Evolutionary conservation across 2,797 vertebrate genomes (phyloP).

Genomic region (Setipinna tenuifilis): DNA sequence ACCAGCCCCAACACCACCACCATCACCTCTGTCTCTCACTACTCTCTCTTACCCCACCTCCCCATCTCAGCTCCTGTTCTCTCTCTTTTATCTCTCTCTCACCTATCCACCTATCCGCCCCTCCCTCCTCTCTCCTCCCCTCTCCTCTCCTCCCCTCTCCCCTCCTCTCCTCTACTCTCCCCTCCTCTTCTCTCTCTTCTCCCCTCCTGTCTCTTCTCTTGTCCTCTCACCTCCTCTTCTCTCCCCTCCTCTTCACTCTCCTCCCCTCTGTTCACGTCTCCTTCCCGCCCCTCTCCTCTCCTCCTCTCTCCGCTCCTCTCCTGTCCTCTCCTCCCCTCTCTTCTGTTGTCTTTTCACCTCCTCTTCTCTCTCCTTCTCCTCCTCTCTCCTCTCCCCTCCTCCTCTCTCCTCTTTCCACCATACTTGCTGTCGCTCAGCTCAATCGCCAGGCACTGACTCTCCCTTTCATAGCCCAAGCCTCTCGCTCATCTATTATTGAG

Average conservation of each 20-base stretch:
- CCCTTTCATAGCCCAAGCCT: conserved; percentile 76
- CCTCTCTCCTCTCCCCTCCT: conserved; percentile 24
- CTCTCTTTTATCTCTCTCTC: not conserved
- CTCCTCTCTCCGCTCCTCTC: not conserved
- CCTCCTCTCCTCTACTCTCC: too few species aligned
- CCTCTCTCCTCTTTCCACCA: conserved; percentile 16
- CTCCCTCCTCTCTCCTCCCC: conserved; percentile 45
- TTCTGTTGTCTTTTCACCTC: conserved; percentile 1
- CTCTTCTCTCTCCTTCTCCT: not conserved
- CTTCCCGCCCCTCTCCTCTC: too few species aligned
- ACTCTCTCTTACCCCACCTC: not conserved
- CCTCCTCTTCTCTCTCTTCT: too few species aligned
- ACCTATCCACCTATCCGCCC: too few species aligned
- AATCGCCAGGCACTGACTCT: conserved; percentile 64
- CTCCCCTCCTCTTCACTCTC: too few species aligned
- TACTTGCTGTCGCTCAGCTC: conserved; percentile 55
- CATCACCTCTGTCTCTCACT: not conserved
- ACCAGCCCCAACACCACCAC: not conserved
- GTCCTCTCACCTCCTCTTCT: too few species aligned
- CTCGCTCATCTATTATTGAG: conserved; percentile 82
- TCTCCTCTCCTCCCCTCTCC: not conserved
- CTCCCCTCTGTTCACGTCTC: not conserved
- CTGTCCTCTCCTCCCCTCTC: too few species aligned
- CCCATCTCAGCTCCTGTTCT: not conserved
- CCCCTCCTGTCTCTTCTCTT: too few species aligned